Evolutionary conservation across 1,140 invertebrate species (phyloP), one percentile per base, ranked within the genome.

Genomic region (Drosophila suzukii): DNA sequence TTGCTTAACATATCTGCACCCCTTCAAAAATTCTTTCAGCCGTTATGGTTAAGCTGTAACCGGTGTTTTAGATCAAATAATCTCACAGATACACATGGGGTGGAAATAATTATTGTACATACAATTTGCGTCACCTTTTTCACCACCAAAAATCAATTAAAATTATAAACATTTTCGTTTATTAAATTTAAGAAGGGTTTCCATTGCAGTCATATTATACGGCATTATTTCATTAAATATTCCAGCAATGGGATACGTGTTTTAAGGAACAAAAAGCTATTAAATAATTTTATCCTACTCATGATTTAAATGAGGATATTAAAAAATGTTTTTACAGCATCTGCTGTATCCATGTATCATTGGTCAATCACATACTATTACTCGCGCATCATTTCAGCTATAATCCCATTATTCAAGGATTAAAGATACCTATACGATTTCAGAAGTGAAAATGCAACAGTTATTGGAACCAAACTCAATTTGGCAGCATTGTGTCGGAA

Each of bases 21-120:
- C 59, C 60, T 39, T 36, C 36, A 24, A 39, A n/a, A 30, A 56
- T 12, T n/a, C 50, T 13, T 57, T 20, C 5, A 11, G 4, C 32
- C 50, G 36, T 62, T 57, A 58, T 58, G 59, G 30, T 62, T 59
- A 59, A 62, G 54, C 54, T 24, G 54, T 58, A 62, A 41, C 59
- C 54, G 32, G 47, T 51, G 32, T 51, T 50, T 50, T 15, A 32
- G 53, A 41, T 32, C 27, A 58, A 32, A 62, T 62, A 58, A 58
- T 62, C 59, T 62, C 11, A 0, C 8, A n/a, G 38, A n/a, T 6
- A 8, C 12, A 57, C n/a, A 59, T 7, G 24, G 59, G 59, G 59
- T 61, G n/a, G 24, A 41, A 58, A 20, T 20, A 20, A 32, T 30
- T 6, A 62, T 57, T 61, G 2, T 20, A 30, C 17, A 12, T 15